Base-by-base conservation (phyloP, 1,140 invertebrate species). In the Halyomorpha halys region DNA sequence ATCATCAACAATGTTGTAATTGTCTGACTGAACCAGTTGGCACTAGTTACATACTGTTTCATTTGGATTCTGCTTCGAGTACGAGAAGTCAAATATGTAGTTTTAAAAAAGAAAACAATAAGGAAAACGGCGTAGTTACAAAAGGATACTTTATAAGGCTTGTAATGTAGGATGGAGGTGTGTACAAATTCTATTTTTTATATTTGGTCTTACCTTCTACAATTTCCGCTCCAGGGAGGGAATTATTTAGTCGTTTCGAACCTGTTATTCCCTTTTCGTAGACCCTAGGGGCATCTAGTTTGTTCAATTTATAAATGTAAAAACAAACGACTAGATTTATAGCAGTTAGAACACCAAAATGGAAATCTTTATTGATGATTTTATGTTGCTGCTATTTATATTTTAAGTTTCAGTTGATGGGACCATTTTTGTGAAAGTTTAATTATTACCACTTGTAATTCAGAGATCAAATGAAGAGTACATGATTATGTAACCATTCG, bases 131-230 rank as follows among this genome's bases (percentile, higher is more conserved):
- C 11, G 34, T 39, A 39, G 34, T 39, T 9, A 39, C 34, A 39
- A 39, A 39, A 39, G 34, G 34, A 39, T 39, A 13, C 34, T 9
- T 39, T 11, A 6, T 39, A 39, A 39, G 47, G 47, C 21, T 19
- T 21, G 47, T 49, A 19, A 21, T 18, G 21, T 19, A 19, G 47
- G 47, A 49, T 49, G n/a, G 47, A 49, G 47, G 9, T 49, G 47
- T 49, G 47, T 49, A 49, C 47, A 49, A 49, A 49, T 49, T 49
- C 47, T 49, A 49, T 49, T 49, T 49, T 49, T 49, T 49, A 49
- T 49, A 49, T 19, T 49, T 49, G 21, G 21, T 19, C 47, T 49
- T 21, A 18, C 47, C 47, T 49, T 21, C 47, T 19, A 19, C n/a
- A n/a, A 49, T 19, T 21, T 49, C 47, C 47, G 6, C 47, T 49